Evolutionary conservation across 2,888 invertebrate species (phyloP), one percentile per base, ranked within the genome.

Genomic region (Amaurobius ferox): DNA sequence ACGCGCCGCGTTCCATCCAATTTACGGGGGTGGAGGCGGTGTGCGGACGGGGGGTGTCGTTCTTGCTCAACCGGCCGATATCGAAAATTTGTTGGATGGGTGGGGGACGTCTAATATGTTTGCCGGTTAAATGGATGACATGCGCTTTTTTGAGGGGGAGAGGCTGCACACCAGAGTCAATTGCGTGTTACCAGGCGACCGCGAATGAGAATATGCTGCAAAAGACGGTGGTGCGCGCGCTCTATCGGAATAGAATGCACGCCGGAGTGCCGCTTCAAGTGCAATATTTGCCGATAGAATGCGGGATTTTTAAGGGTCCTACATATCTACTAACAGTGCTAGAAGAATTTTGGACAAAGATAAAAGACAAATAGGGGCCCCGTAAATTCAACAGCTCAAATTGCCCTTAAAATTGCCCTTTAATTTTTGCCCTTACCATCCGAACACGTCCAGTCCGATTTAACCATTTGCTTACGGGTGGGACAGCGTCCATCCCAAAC

Each of bases 71-170:
- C 39, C 61, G 62, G 35, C 77, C 76, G 83, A 77, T 83, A 83
- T 83, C 71, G 83, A 62, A 83, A 83, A 40, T 39, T 28, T 28
- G n/a, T 19, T 9, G 28, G 26, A 26, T 62, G 23, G 44, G 44
- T 16, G 61, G 29, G 16, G 71, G 48, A 23, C 48, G 71, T 26
- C 30, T 66, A 73, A 80, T 73, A 68, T 35, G 73, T 32, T 71
- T 44, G 26, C 40, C 64, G 40, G 74, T 62, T 77, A 83, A 83
- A 71, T 77, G 83, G 83, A 71, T 70, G 62, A 74, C 81, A 70
- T 44, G 70, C 7, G n/a, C 28, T n/a, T 35, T 68, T 68, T 68
- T 35, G 26, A 35, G 35, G 35, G 35, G 35, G 35, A 9, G 35
- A 35, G 35, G 62, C 64, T 67, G 70, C 32, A 48, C 19, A 40